Evolutionary conservation across 2,113 vertebrate species (phyloP).

Genomic region (Centrocercus urophasianus): DNA sequence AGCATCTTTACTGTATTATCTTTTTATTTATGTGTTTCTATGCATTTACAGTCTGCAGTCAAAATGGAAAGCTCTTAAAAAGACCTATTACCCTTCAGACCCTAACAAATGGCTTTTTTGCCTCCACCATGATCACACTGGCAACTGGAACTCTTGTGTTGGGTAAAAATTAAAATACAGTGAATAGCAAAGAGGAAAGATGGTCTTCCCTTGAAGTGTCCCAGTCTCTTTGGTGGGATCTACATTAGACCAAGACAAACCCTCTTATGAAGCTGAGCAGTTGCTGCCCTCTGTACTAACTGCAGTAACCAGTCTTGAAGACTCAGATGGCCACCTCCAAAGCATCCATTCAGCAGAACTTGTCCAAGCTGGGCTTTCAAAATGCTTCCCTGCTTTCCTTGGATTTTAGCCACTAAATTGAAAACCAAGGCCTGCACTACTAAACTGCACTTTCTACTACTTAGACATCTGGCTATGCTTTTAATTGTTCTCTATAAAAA

Average conservation of each 20-base stretch:
- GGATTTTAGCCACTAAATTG: not conserved
- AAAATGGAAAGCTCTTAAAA: not conserved
- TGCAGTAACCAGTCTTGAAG: not conserved
- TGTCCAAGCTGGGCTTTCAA: not conserved
- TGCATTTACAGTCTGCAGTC: not conserved
- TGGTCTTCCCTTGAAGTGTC: not conserved
- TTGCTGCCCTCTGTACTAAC: not conserved
- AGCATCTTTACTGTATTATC: not conserved
- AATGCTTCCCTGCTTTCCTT: not conserved
- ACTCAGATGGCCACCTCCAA: not conserved
- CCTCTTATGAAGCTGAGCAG: not conserved
- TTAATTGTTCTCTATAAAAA: not conserved
- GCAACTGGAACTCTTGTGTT: not conserved
- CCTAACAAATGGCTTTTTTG: not conserved
- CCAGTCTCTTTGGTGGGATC: not conserved
- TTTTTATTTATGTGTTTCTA: not conserved
- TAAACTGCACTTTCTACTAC: not conserved
- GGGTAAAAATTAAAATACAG: fast-evolving
- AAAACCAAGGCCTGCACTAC: not conserved
- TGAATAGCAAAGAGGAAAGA: not conserved
- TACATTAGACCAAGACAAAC: not conserved
- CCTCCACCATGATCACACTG: not conserved
- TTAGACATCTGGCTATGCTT: not conserved
- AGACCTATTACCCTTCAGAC: not conserved
- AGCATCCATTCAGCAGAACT: not conserved